Evolutionary conservation across 2,797 vertebrate genomes (phyloP).

Genomic region (Lacerta agilis): DNA sequence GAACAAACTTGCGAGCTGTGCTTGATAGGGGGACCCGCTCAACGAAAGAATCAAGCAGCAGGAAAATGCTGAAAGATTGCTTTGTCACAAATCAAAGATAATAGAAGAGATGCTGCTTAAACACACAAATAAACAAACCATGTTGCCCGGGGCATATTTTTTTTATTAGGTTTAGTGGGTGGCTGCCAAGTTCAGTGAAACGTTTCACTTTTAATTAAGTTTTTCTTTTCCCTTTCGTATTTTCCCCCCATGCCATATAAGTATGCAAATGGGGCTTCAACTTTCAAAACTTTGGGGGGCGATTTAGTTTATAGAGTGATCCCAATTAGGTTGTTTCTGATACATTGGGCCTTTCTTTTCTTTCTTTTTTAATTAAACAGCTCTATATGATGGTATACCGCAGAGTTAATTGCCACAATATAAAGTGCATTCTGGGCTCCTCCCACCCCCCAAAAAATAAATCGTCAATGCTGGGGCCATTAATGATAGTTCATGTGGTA

Average conservation of each 20-base stretch:
- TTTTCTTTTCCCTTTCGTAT: not conserved
- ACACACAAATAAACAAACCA: slow-evolving; percentile 10
- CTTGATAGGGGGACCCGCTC: not conserved
- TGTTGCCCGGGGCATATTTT: slow-evolving; percentile 19
- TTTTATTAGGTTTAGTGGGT: slow-evolving; percentile 41
- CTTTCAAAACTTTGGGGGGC: slow-evolving; percentile 26
- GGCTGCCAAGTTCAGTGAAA: slow-evolving; percentile 43
- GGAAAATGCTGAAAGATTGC: slow-evolving; percentile 7
- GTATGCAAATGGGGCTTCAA: not conserved
- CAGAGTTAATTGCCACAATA: slow-evolving; percentile 7
- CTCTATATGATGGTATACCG: not conserved
- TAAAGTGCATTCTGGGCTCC: not conserved
- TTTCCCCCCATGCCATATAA: slow-evolving; percentile 27
- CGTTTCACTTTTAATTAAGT: slow-evolving; percentile 54
- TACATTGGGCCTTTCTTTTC: slow-evolving; percentile 5
- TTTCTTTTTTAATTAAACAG: slow-evolving; percentile 3
- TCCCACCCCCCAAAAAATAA: not conserved
- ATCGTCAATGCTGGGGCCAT: not conserved
- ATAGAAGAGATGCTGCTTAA: slow-evolving; percentile 19
- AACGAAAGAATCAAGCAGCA: slow-evolving; percentile 21
- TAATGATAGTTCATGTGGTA: not conserved
- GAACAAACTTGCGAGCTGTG: not conserved
- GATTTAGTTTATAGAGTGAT: slow-evolving; percentile 48
- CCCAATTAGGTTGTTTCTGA: slow-evolving; percentile 17
- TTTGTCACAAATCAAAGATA: slow-evolving; percentile 28